phyloP scores from a whole-genome alignment of 2,797 vertebrate genomes.

The Gymnopithys bicolor region DNA sequence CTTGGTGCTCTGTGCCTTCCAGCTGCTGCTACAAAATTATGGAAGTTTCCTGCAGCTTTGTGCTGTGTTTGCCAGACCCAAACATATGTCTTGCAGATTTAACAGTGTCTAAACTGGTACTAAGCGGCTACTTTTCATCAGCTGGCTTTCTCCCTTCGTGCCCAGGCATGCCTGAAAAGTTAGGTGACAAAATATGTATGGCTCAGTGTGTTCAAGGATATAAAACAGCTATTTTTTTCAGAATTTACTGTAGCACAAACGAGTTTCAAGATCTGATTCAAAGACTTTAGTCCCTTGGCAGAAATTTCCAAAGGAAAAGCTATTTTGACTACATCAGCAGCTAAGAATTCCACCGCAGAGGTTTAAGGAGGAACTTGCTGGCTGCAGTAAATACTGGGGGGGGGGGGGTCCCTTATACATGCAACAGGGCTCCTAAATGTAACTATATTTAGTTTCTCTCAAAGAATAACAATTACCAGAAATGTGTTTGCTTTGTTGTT shows the following conservation, averaged over 20 bases:
- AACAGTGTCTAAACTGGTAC: background rate
- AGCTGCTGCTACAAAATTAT: background rate
- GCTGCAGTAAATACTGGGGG: background rate
- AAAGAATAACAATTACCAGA: background rate
- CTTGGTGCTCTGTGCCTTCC: background rate
- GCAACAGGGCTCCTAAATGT: background rate
- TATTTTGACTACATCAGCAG: conserved; percentile 33
- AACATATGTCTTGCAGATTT: background rate
- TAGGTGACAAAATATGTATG: background rate
- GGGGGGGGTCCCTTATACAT: background rate
- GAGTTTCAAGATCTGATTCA: background rate
- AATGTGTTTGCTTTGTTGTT: background rate
- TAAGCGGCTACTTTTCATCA: background rate
- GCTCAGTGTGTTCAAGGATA: background rate
- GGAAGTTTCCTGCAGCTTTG: background rate
- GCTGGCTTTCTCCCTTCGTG: background rate
- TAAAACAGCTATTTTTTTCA: background rate
- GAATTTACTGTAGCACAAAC: background rate
- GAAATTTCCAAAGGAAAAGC: background rate
- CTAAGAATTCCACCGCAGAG: background rate
- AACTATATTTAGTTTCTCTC: background rate
- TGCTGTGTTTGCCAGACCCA: background rate
- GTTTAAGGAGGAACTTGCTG: background rate
- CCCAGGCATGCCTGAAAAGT: background rate
- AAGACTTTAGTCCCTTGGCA: conserved; percentile 1